phyloP scores from a whole-genome alignment of 2,888 invertebrate species.

The Synergus japonicus region DNA sequence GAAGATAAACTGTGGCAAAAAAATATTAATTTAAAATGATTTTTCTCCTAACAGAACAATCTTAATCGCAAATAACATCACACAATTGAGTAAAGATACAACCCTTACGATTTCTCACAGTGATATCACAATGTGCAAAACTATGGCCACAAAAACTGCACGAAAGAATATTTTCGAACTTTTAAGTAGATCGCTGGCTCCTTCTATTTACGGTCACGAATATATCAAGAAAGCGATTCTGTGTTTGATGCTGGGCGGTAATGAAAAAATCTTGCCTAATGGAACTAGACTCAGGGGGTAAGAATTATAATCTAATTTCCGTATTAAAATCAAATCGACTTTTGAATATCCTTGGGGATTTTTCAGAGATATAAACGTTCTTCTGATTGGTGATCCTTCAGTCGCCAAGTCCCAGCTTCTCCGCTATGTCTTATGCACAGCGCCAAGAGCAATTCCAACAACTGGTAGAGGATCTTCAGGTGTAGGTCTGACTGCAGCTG shows the following conservation, averaged over 20 bases:
- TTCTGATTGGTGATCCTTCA: conserved; percentile 98
- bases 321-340: neutral
- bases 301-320: conserved; percentile 55
- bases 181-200: conserved; percentile 94
- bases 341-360: neutral
- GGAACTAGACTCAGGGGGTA: conserved; percentile 94
- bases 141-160: conserved; percentile 83
- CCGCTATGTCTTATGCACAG: conserved; percentile 95
- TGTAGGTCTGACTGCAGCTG: conserved; percentile 98
- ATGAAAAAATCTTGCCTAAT: conserved; percentile 94
- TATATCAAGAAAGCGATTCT: conserved; percentile 97
- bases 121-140: conserved; percentile 93
- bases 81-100: conserved; percentile 92
- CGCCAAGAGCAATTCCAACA: conserved; percentile 97
- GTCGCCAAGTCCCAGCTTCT: conserved; percentile 98
- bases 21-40: conserved; percentile 19
- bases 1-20: neutral
- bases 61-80: conserved; percentile 95
- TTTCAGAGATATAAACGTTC: conserved; percentile 88
- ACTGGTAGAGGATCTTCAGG: conserved; percentile 99
- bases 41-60: conserved; percentile 75
- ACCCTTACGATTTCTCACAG: conserved; percentile 87
- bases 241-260: conserved; percentile 95
- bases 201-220: conserved; percentile 98
- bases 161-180: conserved; percentile 91